A percentile compares a stretch with the other conserved stretches of the same genome.
phyloP scores from a whole-genome alignment of 2,113 vertebrate genomes.

The Elaphurus davidianus region DNA sequence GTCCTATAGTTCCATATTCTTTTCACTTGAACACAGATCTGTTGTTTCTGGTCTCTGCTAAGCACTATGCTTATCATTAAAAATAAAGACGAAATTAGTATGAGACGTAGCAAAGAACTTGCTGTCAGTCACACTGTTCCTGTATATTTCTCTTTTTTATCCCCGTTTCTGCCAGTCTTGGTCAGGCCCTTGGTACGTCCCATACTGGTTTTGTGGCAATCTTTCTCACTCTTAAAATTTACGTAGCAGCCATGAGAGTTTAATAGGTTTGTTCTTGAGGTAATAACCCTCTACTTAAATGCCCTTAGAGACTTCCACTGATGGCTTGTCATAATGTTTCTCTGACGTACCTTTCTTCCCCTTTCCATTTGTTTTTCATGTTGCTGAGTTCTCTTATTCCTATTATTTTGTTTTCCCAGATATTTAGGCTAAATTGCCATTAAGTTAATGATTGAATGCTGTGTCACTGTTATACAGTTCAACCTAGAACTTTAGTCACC shows the following conservation, averaged over 20 bases:
- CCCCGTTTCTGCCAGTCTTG: neutral
- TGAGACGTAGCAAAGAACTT: neutral
- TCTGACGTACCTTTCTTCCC: neutral
- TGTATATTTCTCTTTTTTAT: neutral
- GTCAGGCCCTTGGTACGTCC: neutral
- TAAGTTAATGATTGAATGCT: neutral
- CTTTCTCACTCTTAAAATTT: slow-evolving; percentile 17
- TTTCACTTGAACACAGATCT: neutral
- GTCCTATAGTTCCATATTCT: neutral
- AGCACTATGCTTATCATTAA: neutral
- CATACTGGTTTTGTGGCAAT: neutral
- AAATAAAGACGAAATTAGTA: neutral
- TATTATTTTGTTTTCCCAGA: slow-evolving; percentile 4
- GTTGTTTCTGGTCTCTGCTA: neutral
- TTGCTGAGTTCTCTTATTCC: neutral
- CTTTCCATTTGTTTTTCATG: neutral
- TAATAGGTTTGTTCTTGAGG: neutral
- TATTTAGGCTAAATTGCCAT: neutral
- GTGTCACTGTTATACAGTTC: neutral
- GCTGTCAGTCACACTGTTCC: neutral
- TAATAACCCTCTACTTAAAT: neutral
- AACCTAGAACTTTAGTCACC: neutral
- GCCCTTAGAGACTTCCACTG: neutral
- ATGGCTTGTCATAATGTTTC: neutral
- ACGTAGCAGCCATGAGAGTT: neutral